Base-by-base conservation (phyloP, 2,888 invertebrate genomes). In the Adelphocoris suturalis region DNA sequence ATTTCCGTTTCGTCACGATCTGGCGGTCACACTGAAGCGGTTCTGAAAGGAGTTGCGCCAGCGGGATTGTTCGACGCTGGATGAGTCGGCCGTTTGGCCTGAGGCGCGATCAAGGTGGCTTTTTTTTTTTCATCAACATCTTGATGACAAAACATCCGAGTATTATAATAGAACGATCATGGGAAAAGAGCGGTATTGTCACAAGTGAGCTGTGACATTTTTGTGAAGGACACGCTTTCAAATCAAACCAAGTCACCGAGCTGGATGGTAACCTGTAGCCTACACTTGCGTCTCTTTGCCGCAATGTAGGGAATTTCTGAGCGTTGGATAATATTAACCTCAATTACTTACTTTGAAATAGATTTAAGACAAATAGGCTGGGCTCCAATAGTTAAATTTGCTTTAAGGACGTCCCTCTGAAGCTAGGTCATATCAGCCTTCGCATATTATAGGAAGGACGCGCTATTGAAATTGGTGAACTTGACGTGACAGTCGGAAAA, bases 1-100 rank as follows among this genome's bases (percentile, higher is more conserved):
- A 68, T 68, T 23, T 68, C 68, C 68, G 68, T 68, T 68, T 68
- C 68, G 68, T 68, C 68, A 68, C 68, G 68, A 68, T 23, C 68
- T 12, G 68, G 37, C n/a, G 37, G 37, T 7, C 37, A 7, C 37
- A 37, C 3, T 37, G 37, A 37, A 7, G 68, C 11, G 68, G 68
- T 68, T 23, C 2, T 13, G 5, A 23, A 68, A 68, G 19, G 27
- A 27, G 68, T 68, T 68, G 68, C 68, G 68, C 68, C 23, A 68
- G 68, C 68, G 3, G 68, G 23, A 9, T 23, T 27, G 68, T 11
- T 19, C 23, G 27, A 23, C 68, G 23, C 68, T 23, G 68, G 68
- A 68, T 68, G 68, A 68, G 68, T 68, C 23, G 23, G 68, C 68
- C 68, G 19, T 68, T 68, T 68, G 23, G 27, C 27, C 23, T 2